Percentiles rank a stretch among this genome's conserved stretches.
Evolutionary conservation across 2,888 invertebrate species (phyloP).

Genomic region (Drosophila kuntzei): DNA sequence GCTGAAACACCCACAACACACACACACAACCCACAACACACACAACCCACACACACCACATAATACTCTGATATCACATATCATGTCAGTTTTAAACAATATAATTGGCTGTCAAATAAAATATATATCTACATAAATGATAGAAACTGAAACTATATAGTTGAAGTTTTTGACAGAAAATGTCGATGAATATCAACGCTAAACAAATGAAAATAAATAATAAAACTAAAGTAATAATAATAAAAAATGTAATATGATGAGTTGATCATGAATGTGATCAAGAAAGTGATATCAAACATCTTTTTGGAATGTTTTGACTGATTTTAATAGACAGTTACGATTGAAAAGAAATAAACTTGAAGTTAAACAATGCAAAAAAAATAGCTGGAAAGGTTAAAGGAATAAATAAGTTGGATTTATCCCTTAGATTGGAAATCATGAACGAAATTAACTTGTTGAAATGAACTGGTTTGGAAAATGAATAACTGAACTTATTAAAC

Average conservation of each 20-base stretch:
- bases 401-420: too few relatives aligned
- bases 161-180: background rate
- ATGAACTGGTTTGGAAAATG: too few relatives aligned
- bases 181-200: background rate
- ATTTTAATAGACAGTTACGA: background rate
- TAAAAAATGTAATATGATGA: background rate
- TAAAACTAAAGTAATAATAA: background rate
- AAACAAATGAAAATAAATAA: background rate
- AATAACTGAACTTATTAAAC: too few relatives aligned
- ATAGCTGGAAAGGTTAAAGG: too few relatives aligned
- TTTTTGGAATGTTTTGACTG: background rate
- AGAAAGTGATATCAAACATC: too few relatives aligned
- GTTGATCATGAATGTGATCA: background rate
- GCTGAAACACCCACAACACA: background rate
- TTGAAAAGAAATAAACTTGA: background rate
- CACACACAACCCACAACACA: conserved; percentile 5
- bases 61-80: background rate
- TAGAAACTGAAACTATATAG: background rate
- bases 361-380: too few relatives aligned
- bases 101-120: conserved; percentile 15
- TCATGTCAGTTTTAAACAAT: conserved; percentile 1
- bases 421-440: too few relatives aligned
- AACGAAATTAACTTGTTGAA: too few relatives aligned
- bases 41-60: background rate
- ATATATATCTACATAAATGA: background rate